A percentile compares a stretch with the other conserved stretches of the same genome.
phyloP scores from a whole-genome alignment of 2,113 vertebrate genomes.

The Phyllostomus discolor region DNA sequence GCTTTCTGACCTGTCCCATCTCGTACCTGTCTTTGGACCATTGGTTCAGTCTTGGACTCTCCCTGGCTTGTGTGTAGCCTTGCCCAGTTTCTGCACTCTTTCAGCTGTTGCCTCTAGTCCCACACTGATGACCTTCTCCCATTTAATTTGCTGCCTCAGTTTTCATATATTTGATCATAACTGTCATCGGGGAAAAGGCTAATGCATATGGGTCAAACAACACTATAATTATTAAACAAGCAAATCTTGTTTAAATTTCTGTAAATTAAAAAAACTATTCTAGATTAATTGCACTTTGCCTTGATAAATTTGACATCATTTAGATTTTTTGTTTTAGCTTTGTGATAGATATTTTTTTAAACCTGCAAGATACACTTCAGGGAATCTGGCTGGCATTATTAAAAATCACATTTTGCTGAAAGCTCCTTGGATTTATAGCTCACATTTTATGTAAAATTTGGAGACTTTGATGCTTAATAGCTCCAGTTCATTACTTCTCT shows the following conservation, averaged over 20 bases:
- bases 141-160: not conserved
- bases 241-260: not conserved
- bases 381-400: constrained; percentile 19
- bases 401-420: constrained; percentile 35
- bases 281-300: not conserved
- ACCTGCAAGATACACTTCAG: not conserved
- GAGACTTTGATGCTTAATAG: constrained; percentile 4
- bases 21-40: not conserved
- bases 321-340: constrained; percentile 15
- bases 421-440: not conserved
- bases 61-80: not conserved
- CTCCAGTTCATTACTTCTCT: not conserved
- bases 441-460: constrained; percentile 27
- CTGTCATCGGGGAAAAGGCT: not conserved
- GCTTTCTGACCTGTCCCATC: not conserved
- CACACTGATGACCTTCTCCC: not conserved
- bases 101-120: not conserved
- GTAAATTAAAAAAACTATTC: not conserved
- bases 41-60: not conserved
- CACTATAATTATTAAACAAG: not conserved
- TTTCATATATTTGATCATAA: not conserved
- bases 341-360: not conserved
- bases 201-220: not conserved
- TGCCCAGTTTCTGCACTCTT: not conserved
- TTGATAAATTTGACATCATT: constrained; percentile 25